These are phyloP conservation scores for Bucorvus abyssinicus DNA, from an alignment of 2,797 vertebrate genomes.

Conservation along the genomic window DNA sequence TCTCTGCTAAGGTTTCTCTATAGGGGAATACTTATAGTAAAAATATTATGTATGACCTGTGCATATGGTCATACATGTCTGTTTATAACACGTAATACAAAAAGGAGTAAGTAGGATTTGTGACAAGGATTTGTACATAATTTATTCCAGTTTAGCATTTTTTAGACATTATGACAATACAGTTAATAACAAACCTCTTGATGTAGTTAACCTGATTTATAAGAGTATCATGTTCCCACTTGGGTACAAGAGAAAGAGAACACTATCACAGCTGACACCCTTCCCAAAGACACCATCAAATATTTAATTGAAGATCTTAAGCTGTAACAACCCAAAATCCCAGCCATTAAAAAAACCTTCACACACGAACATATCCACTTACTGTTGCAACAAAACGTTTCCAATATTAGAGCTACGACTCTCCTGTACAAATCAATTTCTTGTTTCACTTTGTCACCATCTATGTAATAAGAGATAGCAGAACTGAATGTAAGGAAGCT, in stretches of 20 bases:
- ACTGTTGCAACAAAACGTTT: background rate
- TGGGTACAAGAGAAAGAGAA: background rate
- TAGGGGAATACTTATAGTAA: background rate
- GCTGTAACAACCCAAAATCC: background rate
- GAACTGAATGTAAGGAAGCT: background rate
- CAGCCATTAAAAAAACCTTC: constrained; percentile 13
- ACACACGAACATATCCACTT: background rate
- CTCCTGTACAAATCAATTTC: background rate
- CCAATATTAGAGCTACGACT: background rate
- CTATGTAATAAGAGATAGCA: background rate
- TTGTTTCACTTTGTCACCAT: background rate
- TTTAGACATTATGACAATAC: background rate
- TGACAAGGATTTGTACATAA: constrained; percentile 1
- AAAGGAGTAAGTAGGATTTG: constrained; percentile 48
- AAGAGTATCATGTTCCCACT: constrained; percentile 1
- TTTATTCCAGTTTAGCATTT: constrained; percentile 37
- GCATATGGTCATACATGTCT: background rate
- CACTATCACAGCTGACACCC: background rate
- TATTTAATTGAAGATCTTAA: background rate
- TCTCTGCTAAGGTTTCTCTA: background rate
- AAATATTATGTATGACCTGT: background rate
- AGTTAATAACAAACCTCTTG: constrained; percentile 18
- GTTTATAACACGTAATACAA: constrained; percentile 25
- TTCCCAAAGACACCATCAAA: constrained; percentile 28
- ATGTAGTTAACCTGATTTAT: constrained; percentile 39